Conservation (phyloP, 2,888 invertebrate species). For the Pimpla rufipes region DNA sequence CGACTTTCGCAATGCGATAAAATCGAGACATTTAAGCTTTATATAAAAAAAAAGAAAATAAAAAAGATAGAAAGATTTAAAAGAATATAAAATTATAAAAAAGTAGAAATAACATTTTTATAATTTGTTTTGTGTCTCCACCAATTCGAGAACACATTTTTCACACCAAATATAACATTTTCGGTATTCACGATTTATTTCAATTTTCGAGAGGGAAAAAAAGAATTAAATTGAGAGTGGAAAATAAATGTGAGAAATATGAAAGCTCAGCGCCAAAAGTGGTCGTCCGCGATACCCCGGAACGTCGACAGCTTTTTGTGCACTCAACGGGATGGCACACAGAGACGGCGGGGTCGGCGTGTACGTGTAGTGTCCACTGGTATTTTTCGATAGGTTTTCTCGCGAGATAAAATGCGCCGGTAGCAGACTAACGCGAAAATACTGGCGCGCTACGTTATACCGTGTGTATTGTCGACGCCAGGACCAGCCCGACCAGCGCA, state of each 20-base stretch:
- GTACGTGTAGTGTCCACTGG: not conserved
- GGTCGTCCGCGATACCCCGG: slow-evolving; percentile 2
- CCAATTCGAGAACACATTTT: not conserved
- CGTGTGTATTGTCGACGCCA: slow-evolving; percentile 35
- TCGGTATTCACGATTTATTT: slow-evolving; percentile 7
- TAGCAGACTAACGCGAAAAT: slow-evolving; percentile 35
- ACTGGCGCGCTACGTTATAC: slow-evolving; percentile 23
- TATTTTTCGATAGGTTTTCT: slow-evolving; percentile 38
- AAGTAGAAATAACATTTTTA: not conserved
- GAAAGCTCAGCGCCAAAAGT: slow-evolving; percentile 20
- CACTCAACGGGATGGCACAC: slow-evolving; percentile 6
- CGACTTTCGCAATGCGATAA: no score
- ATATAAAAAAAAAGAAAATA: no score
- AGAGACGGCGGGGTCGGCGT: not conserved
- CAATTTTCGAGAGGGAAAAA: not conserved
- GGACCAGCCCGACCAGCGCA: slow-evolving; percentile 21
- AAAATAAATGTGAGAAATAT: slow-evolving; percentile 7
- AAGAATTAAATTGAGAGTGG: slow-evolving; percentile 6
- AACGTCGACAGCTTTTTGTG: slow-evolving; percentile 7
- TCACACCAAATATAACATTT: not conserved
- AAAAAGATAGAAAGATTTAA: no score
- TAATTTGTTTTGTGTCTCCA: not conserved
- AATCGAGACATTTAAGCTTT: no score
- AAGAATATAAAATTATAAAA: no score
- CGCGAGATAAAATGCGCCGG: slow-evolving; percentile 37